phyloP scores from a whole-genome alignment of 2,113 vertebrate species.

The Hippocampus mohnikei region DNA sequence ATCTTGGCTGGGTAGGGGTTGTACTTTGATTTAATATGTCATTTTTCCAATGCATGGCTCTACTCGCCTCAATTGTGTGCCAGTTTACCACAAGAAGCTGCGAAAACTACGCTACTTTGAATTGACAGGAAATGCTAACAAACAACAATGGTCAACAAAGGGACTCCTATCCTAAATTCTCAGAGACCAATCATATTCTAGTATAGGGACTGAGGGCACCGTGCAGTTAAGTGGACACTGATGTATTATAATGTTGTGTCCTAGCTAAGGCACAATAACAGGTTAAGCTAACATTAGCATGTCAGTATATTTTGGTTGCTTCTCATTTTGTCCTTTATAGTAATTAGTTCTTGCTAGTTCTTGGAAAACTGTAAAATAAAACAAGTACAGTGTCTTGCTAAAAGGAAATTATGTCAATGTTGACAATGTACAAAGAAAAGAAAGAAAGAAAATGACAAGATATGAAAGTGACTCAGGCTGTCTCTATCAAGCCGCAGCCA shows the following conservation, averaged over 20 bases:
- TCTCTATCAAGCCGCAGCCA: conserved; percentile 44
- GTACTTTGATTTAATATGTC: too few relatives aligned
- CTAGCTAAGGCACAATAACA: background rate
- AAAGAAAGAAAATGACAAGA: conserved; percentile 50
- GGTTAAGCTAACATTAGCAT: background rate
- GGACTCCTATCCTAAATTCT: conserved; percentile 18
- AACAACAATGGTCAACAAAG: background rate
- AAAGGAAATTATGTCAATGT: conserved; percentile 57
- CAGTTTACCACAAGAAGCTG: too few relatives aligned
- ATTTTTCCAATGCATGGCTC: too few relatives aligned
- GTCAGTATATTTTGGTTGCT: background rate
- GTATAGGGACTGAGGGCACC: background rate
- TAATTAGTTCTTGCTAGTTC: background rate
- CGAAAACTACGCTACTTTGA: background rate
- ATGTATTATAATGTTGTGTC: background rate
- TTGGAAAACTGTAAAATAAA: background rate
- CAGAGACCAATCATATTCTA: conserved; percentile 24
- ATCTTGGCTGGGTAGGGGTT: too few relatives aligned
- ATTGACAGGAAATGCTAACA: background rate
- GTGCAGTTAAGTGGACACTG: background rate
- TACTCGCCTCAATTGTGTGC: too few relatives aligned
- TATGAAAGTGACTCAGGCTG: conserved; percentile 59
- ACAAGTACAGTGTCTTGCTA: conserved; percentile 37
- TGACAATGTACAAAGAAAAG: conserved; percentile 45
- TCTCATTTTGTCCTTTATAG: background rate